Evolutionary conservation across 2,113 vertebrate species (phyloP), one percentile per base, ranked within the genome.

Genomic region (Morone chrysops): DNA sequence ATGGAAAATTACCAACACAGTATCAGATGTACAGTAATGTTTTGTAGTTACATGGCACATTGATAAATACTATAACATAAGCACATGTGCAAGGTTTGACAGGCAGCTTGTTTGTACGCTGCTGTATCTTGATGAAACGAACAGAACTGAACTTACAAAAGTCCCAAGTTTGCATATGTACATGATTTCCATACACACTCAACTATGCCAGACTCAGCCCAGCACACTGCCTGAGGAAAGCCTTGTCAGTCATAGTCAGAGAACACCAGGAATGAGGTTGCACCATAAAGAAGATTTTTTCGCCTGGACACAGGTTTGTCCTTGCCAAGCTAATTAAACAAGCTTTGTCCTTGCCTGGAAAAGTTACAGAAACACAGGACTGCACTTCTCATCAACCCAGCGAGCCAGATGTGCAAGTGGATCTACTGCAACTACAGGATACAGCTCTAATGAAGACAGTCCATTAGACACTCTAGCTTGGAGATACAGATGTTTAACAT

Each of bases 291-390:
- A 75, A 75, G 76, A 86, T 88, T 75, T 70, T 67, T 77, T 61
- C 3, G 68, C 75, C 62, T 76, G 87, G 81, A 92, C 84, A 81
- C 59, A 85, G 72, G 82, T 88, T 61, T 69, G 76, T 90, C 90
- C 71, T 89, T 86, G 90, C 91, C 90, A 92, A 90, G 81, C 71
- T 84, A 92, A 91, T 93, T 86, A 90, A 92, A 89, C 83, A 87
- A 80, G 68, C 85, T 73, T 66, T 82, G 70, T 88, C 88, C 84
- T 89, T 80, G 88, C 79, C 78, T 88, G 75, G 90, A 92, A 89
- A 86, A 81, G 80, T 84, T 82, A 81, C 47, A 86, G 86, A 78
- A 84, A 90, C 83, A 84, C 36, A 75, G 69, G 61, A 47, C 73
- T 83, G 87, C 57, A 63, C 85, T 84, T 82, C 73, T 90, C 86